Evolutionary conservation across 2,888 invertebrate genomes (phyloP).

Genomic region (Parnassius orleans): DNA sequence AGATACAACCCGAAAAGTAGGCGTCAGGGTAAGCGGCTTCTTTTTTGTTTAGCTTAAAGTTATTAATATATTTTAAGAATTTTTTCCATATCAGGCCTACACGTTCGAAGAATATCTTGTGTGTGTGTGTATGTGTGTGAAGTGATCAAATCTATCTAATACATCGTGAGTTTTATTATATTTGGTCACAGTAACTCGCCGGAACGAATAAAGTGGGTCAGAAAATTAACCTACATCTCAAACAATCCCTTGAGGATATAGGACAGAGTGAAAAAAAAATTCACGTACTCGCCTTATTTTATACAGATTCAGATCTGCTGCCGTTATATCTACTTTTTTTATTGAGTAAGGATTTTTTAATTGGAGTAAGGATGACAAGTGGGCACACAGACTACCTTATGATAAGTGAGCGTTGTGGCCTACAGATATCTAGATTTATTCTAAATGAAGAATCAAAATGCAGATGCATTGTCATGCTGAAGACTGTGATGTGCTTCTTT

Average conservation of each 20-base stretch:
- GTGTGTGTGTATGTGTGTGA: not conserved
- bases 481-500: no score
- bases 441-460: no score
- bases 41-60: no score
- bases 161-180: slow-evolving; percentile 25
- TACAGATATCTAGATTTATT: no score
- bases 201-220: slow-evolving; percentile 31
- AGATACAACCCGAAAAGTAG: no score
- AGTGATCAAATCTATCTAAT: slow-evolving; percentile 21
- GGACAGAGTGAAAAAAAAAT: slow-evolving; percentile 10
- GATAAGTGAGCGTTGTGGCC: no score
- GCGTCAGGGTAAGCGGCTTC: no score
- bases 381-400: no score
- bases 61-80: not conserved
- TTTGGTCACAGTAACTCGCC: slow-evolving; percentile 30
- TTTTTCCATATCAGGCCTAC: not conserved
- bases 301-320: slow-evolving; percentile 4
- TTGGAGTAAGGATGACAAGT: no score
- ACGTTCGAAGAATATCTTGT: not conserved
- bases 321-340: no score
- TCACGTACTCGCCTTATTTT: slow-evolving; percentile 3
- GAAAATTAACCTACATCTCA: slow-evolving; percentile 24
- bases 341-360: no score
- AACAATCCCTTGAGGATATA: slow-evolving; percentile 13
- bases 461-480: no score